phyloP scores from a whole-genome alignment of 2,888 invertebrate genomes.

The Heliconius aoede region DNA sequence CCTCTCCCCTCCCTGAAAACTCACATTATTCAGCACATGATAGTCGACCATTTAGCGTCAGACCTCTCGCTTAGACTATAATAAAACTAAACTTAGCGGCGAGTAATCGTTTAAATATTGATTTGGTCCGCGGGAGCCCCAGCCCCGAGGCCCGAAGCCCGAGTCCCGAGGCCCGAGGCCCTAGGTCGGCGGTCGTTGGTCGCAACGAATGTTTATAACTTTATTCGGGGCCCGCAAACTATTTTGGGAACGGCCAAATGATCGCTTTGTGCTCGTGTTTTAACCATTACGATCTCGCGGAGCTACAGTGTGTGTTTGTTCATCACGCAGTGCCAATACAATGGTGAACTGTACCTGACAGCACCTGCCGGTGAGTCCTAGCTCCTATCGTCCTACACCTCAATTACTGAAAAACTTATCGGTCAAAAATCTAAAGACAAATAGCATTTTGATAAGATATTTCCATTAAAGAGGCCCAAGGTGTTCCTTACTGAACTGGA shows the following conservation, averaged over 20 bases:
- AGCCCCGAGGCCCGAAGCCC: too few species aligned
- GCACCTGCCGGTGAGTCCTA: conserved; percentile 40
- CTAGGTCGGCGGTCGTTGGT: conserved; percentile 55
- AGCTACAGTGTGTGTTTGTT: conserved; percentile 50
- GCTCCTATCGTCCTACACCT: neutral
- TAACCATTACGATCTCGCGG: conserved; percentile 60
- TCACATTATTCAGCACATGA: conserved; percentile 74
- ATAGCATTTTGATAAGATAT: conserved; percentile 55
- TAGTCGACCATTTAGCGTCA: conserved; percentile 65
- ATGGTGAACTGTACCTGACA: too few species aligned
- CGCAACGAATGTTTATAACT: conserved; percentile 76
- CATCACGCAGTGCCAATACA: conserved; percentile 44
- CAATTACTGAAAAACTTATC: conserved; percentile 55
- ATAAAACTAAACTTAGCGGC: conserved; percentile 27
- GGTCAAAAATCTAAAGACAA: conserved; percentile 61
- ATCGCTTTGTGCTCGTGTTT: conserved; percentile 70
- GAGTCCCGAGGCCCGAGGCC: conserved; percentile 35
- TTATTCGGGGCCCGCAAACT: conserved; percentile 80
- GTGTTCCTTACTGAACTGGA: conserved; percentile 32
- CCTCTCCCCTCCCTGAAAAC: conserved; percentile 58
- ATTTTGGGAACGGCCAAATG: conserved; percentile 81
- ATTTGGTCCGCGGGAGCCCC: conserved; percentile 65
- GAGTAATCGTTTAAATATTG: conserved; percentile 73
- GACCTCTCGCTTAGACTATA: conserved; percentile 33
- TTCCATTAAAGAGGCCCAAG: conserved; percentile 42